These are phyloP conservation scores for Acanthosoma haemorrhoidale DNA, from an alignment of 2,888 invertebrate genomes.

Conservation along the genomic window DNA sequence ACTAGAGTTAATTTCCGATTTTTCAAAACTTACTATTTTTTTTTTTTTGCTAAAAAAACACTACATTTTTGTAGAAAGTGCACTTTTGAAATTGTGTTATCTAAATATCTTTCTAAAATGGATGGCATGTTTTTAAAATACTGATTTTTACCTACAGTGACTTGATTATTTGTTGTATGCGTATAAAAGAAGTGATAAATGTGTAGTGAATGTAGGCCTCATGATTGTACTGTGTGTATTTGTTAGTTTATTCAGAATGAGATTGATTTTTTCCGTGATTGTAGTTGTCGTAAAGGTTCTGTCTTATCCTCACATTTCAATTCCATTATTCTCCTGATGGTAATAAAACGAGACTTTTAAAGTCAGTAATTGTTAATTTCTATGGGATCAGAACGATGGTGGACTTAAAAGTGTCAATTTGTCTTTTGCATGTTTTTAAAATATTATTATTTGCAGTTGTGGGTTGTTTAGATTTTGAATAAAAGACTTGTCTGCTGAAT, in stretches of 20 bases:
- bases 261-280: conserved; percentile 1
- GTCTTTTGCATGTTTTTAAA: background rate
- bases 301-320: conserved; percentile 30
- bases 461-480: too few species aligned
- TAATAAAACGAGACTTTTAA: background rate
- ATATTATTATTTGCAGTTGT: background rate
- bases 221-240: background rate
- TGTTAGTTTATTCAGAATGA: conserved; percentile 1
- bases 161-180: background rate
- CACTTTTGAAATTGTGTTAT: conserved; percentile 8
- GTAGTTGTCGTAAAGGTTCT: conserved; percentile 31
- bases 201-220: background rate
- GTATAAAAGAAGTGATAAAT: conserved; percentile 8
- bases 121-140: conserved; percentile 1
- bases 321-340: conserved; percentile 9
- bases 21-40: too few species aligned
- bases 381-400: background rate
- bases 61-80: background rate
- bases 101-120: background rate
- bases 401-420: conserved; percentile 8
- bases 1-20: background rate
- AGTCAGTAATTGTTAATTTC: background rate
- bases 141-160: background rate
- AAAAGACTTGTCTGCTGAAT: too few species aligned
- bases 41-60: background rate